These are phyloP conservation scores for Heloderma charlesbogerti DNA, from an alignment of 2,113 vertebrate species.

Conservation along the genomic window DNA sequence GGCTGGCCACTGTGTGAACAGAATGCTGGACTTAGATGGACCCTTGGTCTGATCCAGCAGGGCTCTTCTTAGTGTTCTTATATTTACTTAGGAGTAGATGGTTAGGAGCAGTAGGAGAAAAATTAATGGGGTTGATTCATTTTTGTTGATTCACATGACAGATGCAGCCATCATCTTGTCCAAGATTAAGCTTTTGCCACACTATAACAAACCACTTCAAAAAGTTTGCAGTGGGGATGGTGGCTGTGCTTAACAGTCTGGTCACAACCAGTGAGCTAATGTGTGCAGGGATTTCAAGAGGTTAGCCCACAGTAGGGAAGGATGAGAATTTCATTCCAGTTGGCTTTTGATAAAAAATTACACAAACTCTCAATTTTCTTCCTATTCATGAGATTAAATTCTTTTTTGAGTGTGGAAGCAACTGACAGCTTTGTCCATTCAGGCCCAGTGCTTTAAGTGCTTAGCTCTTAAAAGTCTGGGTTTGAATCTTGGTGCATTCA, in stretches of 20 bases:
- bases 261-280: background rate
- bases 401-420: too few relatives aligned
- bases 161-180: background rate
- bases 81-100: background rate
- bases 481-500: too few relatives aligned
- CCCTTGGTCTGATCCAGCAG: too few relatives aligned
- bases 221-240: background rate
- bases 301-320: background rate
- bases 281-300: background rate
- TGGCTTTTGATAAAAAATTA: too few relatives aligned
- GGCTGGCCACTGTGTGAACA: too few relatives aligned
- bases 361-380: too few relatives aligned
- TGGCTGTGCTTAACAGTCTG: background rate
- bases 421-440: too few relatives aligned
- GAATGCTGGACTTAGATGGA: too few relatives aligned
- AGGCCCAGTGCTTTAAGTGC: too few relatives aligned
- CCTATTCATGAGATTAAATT: too few relatives aligned
- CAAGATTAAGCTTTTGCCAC: background rate
- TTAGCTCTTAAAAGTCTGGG: too few relatives aligned
- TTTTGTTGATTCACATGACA: background rate
- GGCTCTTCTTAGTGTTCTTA: background rate
- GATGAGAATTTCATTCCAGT: background rate
- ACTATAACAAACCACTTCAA: background rate
- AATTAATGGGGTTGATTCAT: background rate
- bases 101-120: background rate